These are phyloP conservation scores for Salvelinus namaycush DNA, from an alignment of 2,113 vertebrate species.

Conservation along the genomic window DNA sequence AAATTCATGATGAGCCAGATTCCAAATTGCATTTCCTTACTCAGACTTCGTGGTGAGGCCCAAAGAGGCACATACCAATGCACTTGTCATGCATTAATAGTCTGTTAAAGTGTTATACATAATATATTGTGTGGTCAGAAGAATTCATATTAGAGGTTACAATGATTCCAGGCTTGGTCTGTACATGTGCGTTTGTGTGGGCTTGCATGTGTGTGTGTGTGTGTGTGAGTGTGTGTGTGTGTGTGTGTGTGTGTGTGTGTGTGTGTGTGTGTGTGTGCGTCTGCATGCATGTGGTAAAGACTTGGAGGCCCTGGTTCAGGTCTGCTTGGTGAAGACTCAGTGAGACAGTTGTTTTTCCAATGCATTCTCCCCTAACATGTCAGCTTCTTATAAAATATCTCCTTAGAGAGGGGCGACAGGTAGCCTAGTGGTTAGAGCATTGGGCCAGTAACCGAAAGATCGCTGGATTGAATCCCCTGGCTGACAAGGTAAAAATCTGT, in stretches of 20 bases:
- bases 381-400: conserved; percentile 44
- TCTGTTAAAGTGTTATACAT: neutral
- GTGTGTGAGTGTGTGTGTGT: too few relatives aligned
- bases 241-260: neutral
- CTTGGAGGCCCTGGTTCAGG: neutral
- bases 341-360: conserved; percentile 31
- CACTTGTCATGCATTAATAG: neutral
- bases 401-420: neutral
- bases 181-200: neutral
- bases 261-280: neutral
- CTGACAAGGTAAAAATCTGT: too few relatives aligned
- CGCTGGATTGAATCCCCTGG: too few relatives aligned
- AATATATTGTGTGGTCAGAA: neutral
- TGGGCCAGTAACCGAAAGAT: too few relatives aligned
- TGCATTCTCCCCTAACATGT: conserved; percentile 37
- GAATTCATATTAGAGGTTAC: too few relatives aligned
- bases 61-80: neutral
- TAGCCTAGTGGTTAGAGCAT: too few relatives aligned
- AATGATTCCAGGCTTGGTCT: neutral
- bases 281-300: neutral
- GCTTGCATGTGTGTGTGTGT: neutral
- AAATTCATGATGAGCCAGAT: neutral
- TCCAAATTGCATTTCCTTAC: neutral
- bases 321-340: conserved; percentile 8
- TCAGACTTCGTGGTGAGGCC: neutral